Base-by-base conservation (phyloP, 2,888 invertebrate genomes). In the Drosophila prostipennis region DNA sequence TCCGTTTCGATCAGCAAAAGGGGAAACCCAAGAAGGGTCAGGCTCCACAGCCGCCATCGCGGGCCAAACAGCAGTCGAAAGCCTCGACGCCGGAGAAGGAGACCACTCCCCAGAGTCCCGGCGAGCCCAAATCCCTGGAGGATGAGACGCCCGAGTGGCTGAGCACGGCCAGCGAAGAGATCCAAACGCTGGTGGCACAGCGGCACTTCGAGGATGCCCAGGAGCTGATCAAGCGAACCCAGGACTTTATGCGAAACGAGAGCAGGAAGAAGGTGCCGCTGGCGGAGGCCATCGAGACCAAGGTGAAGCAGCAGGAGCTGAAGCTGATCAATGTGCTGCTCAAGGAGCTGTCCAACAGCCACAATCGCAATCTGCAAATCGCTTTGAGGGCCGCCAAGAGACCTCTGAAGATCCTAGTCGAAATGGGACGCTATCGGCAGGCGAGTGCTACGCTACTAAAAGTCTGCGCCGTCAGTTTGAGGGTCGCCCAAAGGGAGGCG, bases 131-230 rank as follows among this genome's bases (percentile, higher is more conserved):
- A 36, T 71, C 87, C 0, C 74, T 88, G 2, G 90, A 90, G 69
- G 91, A 90, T 58, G 84, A 87, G 72, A 90, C 89, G 0, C 97
- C 98, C 0, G 97, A 97, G 89, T 99, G 98, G 98, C 92, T 99
- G 58, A 92, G 95, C 61, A 98, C 98, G 91, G 95, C 97, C 4
- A 96, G 97, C 1, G 99, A 99, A 91, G 98, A 99, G 91, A 93
- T 99, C 58, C 98, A 99, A 93, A 98, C 98, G 13, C 95, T 96
- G 82, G 96, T 99, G 77, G 99, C 98, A 0, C 98, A 99, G 92
- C 94, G 99, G 81, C 97, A 98, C 92, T 99, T 99, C 90, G 97
- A 98, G 91, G 97, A 97, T 89, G 98, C 98, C 1, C 96, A 97
- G 76, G 94, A 95, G 74, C 93, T 98, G 13, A 94, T 98, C 78